Evolutionary conservation across 2,888 invertebrate species (phyloP), one percentile per base, ranked within the genome.

Genomic region (Itoplectis maculator): DNA sequence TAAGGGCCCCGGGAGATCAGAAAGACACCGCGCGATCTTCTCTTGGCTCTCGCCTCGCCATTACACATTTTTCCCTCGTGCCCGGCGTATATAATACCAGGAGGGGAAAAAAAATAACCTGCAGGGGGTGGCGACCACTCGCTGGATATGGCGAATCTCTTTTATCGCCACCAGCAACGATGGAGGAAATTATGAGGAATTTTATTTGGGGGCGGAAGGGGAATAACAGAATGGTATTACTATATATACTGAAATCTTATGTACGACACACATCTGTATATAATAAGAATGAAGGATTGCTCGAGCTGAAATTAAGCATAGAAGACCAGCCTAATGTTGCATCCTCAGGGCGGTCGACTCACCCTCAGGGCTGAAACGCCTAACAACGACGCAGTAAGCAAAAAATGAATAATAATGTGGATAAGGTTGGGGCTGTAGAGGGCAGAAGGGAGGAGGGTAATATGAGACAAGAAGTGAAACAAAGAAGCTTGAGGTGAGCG

Each of bases 281-380:
- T 85, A 85, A n/a, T 87, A 84, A 88, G 85, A 87, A 85, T 87
- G 87, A 89, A 86, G 86, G 84, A 89, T 86, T 82, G 81, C 83
- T 76, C 47, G 79, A 85, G 80, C 76, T 82, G 77, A 85, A 86
- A 87, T 87, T 87, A 85, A 85, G 81, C 63, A 81, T 75, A 79
- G 79, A 85, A 85, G 49, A 72, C 29, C 80, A 86, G 29, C 66
- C 76, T 82, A 76, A 69, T 63, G 68, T 42, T 37, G 2, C 23
- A 80, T 69, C 68, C 69, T 15, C 20, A 4, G 15, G 42, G 37
- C 13, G 35, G 40, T 59, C 61, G 40, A 40, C 40, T 47, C 5
- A 29, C 63, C 75, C 29, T 9, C 23, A 70, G 69, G 76, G 35
- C 29, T 18, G 29, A 75, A 37, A n/a, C 74, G 56, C 49, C 59